Base-by-base conservation (phyloP, 2,888 invertebrate species). In the Tenthredo notha region DNA sequence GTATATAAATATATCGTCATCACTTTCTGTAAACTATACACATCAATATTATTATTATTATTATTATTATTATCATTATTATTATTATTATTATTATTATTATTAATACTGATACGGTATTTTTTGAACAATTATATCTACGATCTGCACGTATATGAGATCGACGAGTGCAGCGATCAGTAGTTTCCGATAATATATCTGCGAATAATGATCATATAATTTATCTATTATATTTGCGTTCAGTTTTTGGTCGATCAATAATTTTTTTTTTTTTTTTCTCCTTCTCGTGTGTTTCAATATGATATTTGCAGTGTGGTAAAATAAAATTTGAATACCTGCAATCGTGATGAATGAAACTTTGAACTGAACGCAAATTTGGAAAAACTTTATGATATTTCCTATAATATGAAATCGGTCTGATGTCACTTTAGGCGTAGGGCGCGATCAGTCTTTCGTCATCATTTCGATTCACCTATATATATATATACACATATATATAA, bases 301-400 rank as follows among this genome's bases (percentile, higher is more conserved):
- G 3, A 15, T 15, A 47, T 47, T 47, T 15, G 47, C 47, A 15
- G 12, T 47, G 12, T 3, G 15, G 2, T 10, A 15, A 47, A 3
- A 47, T 47, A 3, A 12, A 47, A 47, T 47, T 12, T 4, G 12
- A 47, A 12, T 47, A 47, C 10, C 12, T 47, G 47, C 12, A 15
- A 47, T 47, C 47, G 15, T 47, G 12, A 47, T 47, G 12, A 2
- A 15, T 15, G 47, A 47, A 47, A 47, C 47, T 47, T 47, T 47
- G 47, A 29, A 33, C 12, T 15, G 12, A 29, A 67, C 12, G 29
- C 9, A 25, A 65, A 21, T 25, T 29, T 4, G 18, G 1, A 50
- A 50, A 50, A 50, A 50, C 25, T 65, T 65, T 1, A 67, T 18
- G 29, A 88, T 89, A 86, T 86, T 87, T 87, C 18, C n/a, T 33